Evolutionary conservation across 1,140 invertebrate species (phyloP).

Genomic region (Musca vetustissima): DNA sequence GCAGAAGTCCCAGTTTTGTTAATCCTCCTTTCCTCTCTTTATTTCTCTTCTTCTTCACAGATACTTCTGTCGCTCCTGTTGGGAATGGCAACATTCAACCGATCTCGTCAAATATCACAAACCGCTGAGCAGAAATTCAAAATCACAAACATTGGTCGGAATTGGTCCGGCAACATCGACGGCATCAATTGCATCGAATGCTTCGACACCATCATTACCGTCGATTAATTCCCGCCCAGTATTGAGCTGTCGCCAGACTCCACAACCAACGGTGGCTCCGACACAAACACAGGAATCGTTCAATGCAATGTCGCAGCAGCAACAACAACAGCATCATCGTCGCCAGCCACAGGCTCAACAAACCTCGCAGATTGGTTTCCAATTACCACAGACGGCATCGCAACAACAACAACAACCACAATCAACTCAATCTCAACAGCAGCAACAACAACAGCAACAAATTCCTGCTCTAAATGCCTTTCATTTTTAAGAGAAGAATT

Average conservation of each 20-base stretch:
- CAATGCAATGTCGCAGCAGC: slow-evolving; percentile 24
- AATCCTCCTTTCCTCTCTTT: too few relatives aligned
- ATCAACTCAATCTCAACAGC: slow-evolving; percentile 23
- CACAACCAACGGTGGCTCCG: not conserved
- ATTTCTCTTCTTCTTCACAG: slow-evolving; percentile 51
- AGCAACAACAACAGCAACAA: slow-evolving; percentile 32
- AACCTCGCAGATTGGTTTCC: too few relatives aligned
- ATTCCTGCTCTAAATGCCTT: slow-evolving; percentile 19
- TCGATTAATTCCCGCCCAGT: not conserved
- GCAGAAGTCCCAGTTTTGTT: too few relatives aligned
- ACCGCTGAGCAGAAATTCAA: slow-evolving; percentile 80
- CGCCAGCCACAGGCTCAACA: slow-evolving; percentile 35
- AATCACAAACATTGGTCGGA: slow-evolving; percentile 59
- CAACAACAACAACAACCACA: slow-evolving; percentile 34
- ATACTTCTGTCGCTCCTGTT: slow-evolving; percentile 92
- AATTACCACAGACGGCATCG: too few relatives aligned
- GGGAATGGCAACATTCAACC: slow-evolving; percentile 79
- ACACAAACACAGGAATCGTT: not conserved
- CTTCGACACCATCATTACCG: slow-evolving; percentile 7
- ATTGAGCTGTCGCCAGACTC: slow-evolving; percentile 1
- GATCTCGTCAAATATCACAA: slow-evolving; percentile 72
- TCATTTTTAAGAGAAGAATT: slow-evolving; percentile 9
- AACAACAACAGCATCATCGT: slow-evolving; percentile 30
- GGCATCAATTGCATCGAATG: slow-evolving; percentile 34
- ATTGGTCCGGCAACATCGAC: slow-evolving; percentile 46